Evolutionary conservation across 2,113 vertebrate species (phyloP).

Genomic region (Phocoena phocoena): DNA sequence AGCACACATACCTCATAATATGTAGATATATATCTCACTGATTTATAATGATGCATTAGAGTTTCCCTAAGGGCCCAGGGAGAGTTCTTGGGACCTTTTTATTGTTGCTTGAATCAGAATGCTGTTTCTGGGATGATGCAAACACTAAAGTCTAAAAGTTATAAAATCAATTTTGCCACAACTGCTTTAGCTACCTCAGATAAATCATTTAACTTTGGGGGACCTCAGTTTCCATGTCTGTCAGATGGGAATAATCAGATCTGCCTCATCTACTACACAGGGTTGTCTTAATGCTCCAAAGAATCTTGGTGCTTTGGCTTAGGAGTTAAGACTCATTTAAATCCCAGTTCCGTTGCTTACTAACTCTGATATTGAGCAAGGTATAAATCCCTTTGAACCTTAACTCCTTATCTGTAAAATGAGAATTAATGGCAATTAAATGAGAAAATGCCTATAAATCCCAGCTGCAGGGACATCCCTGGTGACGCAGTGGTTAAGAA

Average conservation of each 20-base stretch:
- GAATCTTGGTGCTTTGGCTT: neutral
- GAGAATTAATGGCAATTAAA: neutral
- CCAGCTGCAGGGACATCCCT: neutral
- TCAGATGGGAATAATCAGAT: neutral
- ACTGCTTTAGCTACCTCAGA: neutral
- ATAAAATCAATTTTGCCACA: neutral
- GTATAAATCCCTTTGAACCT: neutral
- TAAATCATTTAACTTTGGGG: neutral
- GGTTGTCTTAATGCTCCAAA: neutral
- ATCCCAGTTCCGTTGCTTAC: neutral
- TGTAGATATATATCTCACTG: rapidly evolving
- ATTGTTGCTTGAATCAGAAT: neutral
- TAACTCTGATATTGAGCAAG: neutral
- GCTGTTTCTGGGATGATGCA: neutral
- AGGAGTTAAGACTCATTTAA: neutral
- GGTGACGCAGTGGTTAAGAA: too few relatives aligned
- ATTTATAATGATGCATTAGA: neutral
- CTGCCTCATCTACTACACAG: neutral
- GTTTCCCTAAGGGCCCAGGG: neutral
- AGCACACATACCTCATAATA: neutral
- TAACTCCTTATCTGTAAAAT: neutral
- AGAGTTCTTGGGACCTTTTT: neutral
- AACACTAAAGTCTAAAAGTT: neutral
- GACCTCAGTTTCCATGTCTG: neutral
- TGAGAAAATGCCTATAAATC: neutral